Percentiles rank a stretch among this genome's conserved stretches.
Conservation (phyloP, 2,113 vertebrate species). For the Paedocypris sp. region DNA sequence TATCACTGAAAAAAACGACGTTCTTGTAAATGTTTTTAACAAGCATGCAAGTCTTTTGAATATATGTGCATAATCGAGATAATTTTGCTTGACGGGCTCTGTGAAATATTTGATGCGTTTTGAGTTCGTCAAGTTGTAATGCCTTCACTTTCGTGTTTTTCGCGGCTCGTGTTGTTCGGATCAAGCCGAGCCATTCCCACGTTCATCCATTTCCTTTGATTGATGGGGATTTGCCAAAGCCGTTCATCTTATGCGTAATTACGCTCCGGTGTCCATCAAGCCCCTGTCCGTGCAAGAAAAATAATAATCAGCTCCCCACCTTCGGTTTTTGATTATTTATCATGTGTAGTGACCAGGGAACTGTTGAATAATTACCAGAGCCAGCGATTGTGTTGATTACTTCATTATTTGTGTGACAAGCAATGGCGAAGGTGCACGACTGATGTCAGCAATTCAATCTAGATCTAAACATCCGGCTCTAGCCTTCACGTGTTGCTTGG, state of each 20-base stretch:
- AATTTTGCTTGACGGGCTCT: too few species aligned
- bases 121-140: too few species aligned
- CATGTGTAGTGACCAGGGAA: conserved; percentile 29
- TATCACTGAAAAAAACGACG: too few species aligned
- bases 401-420: conserved; percentile 52
- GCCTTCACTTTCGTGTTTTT: too few species aligned
- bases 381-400: conserved; percentile 54
- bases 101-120: too few species aligned
- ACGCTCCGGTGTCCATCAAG: conserved; percentile 37
- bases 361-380: conserved; percentile 46
- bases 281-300: conserved; percentile 14
- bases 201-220: conserved; percentile 46
- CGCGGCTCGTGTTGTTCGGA: too few species aligned
- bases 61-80: too few species aligned
- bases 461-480: too few species aligned
- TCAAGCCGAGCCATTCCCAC: neutral
- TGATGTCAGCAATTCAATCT: conserved; percentile 39
- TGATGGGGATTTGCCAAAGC: conserved; percentile 34
- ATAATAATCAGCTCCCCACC: neutral
- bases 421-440: conserved; percentile 42
- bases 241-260: conserved; percentile 45
- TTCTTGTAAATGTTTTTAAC: too few species aligned
- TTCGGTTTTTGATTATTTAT: neutral
- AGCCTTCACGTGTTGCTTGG: too few species aligned
- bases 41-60: too few species aligned